Base-by-base conservation (phyloP, 2,113 vertebrate species). In the Onychostoma macrolepis region DNA sequence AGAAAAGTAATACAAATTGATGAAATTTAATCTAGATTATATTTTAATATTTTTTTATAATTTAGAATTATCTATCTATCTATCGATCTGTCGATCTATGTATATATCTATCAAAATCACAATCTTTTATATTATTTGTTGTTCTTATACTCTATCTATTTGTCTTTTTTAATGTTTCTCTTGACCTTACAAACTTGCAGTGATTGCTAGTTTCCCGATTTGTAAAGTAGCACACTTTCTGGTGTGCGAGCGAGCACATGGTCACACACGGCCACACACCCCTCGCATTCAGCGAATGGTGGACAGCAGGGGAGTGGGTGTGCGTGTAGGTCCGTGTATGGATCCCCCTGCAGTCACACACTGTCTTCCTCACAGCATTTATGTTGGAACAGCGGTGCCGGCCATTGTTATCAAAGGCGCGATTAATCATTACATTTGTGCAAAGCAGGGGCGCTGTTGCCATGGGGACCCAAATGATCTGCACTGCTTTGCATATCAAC, bases 361-460 rank as follows among this genome's bases (percentile, higher is more conserved):
- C 82, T 61, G 71, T 75, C 45, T 58, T 80, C 63, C 88, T 88
- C 72, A 53, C 63, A 89, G 75, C 30, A 43, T 90, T 92, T 80
- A 90, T 90, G 89, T 89, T 76, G 79, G 85, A 89, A 89, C 91
- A 92, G 87, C 86, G 77, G 89, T 92, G 90, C 89, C 87, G 43
- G 84, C 89, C 83, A 88, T 90, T 92, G 88, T 91, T 90, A 90
- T 92, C 88, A 92, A 94, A 93, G 91, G 77, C 85, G 81, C 67
- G 90, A 94, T 94, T 92, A 94, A 94, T 94, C 89, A 93, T 93
- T 94, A 91, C 87, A 91, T 94, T 91, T 92, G 91, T 94, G 88
- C 89, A 92, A 92, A 93, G 89, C 89, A 93, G 89, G 85, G 88
- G 84, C 56, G 36, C 84, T 87, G 89, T 95, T 92, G 90, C 92